Conservation (phyloP, 2,113 vertebrate genomes). For the Diphyllodes magnificus region DNA sequence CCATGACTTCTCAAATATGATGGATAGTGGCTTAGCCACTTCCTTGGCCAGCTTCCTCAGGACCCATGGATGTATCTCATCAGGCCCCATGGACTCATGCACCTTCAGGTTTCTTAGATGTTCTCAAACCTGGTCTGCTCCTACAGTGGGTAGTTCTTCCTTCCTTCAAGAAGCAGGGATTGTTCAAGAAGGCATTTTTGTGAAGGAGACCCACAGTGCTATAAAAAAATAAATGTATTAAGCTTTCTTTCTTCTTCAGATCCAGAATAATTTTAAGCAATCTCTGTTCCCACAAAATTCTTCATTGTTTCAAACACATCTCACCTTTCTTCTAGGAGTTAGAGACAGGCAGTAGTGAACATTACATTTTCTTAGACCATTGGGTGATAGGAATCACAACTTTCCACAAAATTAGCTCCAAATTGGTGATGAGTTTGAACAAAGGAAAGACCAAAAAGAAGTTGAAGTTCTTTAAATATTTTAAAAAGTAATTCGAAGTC, state of each 20-base stretch:
- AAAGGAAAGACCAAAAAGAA: background rate
- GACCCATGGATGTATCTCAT: background rate
- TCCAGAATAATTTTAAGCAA: background rate
- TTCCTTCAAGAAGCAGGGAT: background rate
- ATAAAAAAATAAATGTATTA: background rate
- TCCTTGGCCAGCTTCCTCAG: background rate
- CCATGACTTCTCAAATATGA: background rate
- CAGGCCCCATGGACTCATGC: background rate
- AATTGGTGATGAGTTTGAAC: background rate
- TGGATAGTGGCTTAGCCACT: background rate
- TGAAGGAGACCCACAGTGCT: background rate
- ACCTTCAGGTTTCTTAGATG: background rate
- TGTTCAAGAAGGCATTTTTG: background rate
- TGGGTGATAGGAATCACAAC: background rate
- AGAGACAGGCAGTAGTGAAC: background rate
- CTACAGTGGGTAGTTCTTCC: background rate
- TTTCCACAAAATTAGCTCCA: background rate
- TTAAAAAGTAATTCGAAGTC: background rate
- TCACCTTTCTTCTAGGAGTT: background rate
- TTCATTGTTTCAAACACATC: background rate
- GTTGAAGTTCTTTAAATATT: background rate
- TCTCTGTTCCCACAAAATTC: background rate
- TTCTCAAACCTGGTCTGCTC: background rate
- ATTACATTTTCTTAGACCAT: background rate
- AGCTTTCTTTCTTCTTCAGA: background rate